Percentiles rank a stretch among this genome's conserved stretches.
These are phyloP conservation scores for Cheirogaleus major DNA, from an alignment of 2,797 vertebrate species.

Conservation along the genomic window DNA sequence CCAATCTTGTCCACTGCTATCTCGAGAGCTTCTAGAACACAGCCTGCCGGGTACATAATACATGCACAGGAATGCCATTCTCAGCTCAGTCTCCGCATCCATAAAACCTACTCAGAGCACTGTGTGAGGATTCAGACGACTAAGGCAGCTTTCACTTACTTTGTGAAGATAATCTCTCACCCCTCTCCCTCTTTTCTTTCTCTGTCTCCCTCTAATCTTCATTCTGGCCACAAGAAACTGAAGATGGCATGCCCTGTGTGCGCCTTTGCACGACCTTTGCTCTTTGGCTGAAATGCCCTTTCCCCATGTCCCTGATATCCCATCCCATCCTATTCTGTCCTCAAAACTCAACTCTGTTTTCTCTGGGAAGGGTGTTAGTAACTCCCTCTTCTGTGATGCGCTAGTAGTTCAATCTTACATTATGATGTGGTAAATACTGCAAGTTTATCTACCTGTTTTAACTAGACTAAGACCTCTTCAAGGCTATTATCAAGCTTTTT, in stretches of 20 bases:
- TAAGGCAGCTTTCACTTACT: neutral
- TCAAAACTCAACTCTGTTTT: neutral
- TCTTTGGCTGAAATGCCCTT: neutral
- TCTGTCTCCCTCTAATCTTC: neutral
- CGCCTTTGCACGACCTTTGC: neutral
- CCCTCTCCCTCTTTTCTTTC: neutral
- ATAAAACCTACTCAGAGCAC: neutral
- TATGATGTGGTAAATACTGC: neutral
- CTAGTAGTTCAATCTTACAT: neutral
- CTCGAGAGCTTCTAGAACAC: neutral
- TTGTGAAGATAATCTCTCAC: neutral
- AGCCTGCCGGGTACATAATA: neutral
- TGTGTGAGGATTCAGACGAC: neutral
- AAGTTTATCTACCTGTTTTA: neutral
- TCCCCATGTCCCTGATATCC: neutral
- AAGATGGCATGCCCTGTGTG: accelerated
- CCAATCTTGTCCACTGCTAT: neutral
- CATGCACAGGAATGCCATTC: neutral
- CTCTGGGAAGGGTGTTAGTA: neutral
- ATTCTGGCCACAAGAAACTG: neutral
- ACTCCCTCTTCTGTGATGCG: neutral
- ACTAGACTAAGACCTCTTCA: neutral
- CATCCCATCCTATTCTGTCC: neutral
- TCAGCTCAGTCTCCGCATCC: neutral
- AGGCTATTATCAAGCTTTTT: neutral